Evolutionary conservation across 2,797 vertebrate species (phyloP).

Genomic region (Hemibagrus guttatus): DNA sequence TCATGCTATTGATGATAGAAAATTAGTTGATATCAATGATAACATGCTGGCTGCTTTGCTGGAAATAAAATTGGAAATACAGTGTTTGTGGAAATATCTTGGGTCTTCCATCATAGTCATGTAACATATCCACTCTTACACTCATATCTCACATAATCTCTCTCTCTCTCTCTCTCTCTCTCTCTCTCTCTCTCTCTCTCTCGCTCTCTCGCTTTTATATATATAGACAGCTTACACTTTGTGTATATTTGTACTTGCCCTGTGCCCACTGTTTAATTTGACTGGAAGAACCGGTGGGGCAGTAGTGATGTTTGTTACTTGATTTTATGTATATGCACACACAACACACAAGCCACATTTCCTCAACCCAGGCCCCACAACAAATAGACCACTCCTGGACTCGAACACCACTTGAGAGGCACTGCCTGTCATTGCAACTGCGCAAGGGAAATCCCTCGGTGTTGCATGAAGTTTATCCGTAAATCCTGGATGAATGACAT

Average conservation of each 20-base stretch:
- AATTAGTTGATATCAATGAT: neutral
- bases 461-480: neutral
- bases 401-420: neutral
- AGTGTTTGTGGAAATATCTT: no score
- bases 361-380: neutral
- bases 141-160: no score
- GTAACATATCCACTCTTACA: no score
- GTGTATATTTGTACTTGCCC: neutral
- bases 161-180: no score
- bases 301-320: neutral
- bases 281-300: neutral
- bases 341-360: slow-evolving; percentile 12
- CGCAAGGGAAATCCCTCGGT: neutral
- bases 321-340: slow-evolving; percentile 3
- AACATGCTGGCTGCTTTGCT: neutral
- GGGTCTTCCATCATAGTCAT: no score
- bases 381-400: neutral
- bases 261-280: neutral
- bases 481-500: neutral
- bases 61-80: no score
- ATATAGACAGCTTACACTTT: neutral
- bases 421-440: neutral
- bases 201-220: no score
- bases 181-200: no score
- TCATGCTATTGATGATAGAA: neutral